Evolutionary conservation across 2,113 vertebrate genomes (phyloP), one percentile per base, ranked within the genome.

Genomic region (Orycteropus afer): DNA sequence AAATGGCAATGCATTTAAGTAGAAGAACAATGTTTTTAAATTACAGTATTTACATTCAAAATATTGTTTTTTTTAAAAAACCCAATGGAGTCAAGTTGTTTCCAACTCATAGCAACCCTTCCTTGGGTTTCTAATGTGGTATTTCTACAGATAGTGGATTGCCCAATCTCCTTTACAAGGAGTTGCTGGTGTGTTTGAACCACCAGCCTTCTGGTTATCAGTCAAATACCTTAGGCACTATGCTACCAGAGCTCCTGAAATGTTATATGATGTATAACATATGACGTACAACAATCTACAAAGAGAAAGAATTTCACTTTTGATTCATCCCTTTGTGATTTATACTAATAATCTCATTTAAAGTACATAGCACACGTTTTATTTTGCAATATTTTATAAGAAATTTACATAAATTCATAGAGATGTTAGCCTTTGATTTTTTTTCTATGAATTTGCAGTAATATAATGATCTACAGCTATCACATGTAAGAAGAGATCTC

Each of bases 11-110:
- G 23, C 17, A 57, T 83, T 86, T 91, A 32, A 59, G 7, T 27
- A 67, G 32, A 93, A 86, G 32, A 79, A 79, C 73, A 37, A 49
- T 37, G 59, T 53, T 89, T 93, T 84, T 49, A 69, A 95, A 59
- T 61, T 23, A 34, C 1, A 79, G 1, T n/a, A n/a, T 84, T 71
- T 92, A 53, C 9, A 95, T 57, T 86, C 69, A 73, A 90, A 94
- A 77, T 71, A 81, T 15, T 74, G 34, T 57, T 22, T n/a, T n/a
- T n/a, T n/a, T n/a, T n/a, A n/a, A n/a, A n/a, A n/a, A n/a, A n/a
- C n/a, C n/a, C n/a, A n/a, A n/a, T n/a, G n/a, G n/a, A n/a, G n/a
- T n/a, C n/a, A n/a, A n/a, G n/a, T n/a, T n/a, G n/a, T n/a, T n/a
- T n/a, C n/a, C n/a, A n/a, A n/a, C n/a, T n/a, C n/a, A n/a, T n/a